Evolutionary conservation across 2,113 vertebrate species (phyloP).

Genomic region (Isurus oxyrinchus): DNA sequence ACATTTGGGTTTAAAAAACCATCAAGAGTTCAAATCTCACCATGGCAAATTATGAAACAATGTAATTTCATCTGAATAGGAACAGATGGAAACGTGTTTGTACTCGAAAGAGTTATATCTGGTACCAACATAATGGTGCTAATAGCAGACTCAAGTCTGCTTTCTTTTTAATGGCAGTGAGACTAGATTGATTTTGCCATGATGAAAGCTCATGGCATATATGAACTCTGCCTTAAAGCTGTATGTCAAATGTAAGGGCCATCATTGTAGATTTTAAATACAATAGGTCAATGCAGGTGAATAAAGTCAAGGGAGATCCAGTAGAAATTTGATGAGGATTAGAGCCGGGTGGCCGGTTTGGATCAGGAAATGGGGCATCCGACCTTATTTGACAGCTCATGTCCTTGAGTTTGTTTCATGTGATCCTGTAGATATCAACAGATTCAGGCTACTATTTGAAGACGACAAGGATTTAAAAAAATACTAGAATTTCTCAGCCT

Average conservation of each 20-base stretch:
- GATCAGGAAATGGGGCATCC: not conserved
- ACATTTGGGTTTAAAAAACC: too few relatives aligned
- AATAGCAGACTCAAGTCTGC: not conserved
- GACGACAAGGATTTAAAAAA: not conserved
- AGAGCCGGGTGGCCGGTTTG: not conserved
- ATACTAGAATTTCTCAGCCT: not conserved
- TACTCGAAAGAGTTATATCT: too few relatives aligned
- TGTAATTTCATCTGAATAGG: too few relatives aligned
- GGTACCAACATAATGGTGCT: not conserved
- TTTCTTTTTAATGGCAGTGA: not conserved
- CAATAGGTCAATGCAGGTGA: not conserved
- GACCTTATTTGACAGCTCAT: not conserved
- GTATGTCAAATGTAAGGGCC: not conserved
- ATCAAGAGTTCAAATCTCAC: too few relatives aligned
- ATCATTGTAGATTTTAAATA: not conserved
- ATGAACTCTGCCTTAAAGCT: not conserved
- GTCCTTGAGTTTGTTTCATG: not conserved
- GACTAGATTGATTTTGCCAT: not conserved
- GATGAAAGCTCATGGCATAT: not conserved
- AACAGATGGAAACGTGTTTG: too few relatives aligned
- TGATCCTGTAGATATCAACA: not conserved
- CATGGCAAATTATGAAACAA: too few relatives aligned
- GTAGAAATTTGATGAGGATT: not conserved
- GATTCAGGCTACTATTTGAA: not conserved
- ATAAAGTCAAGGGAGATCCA: not conserved